These are phyloP conservation scores for Peromyscus californicus DNA, from an alignment of 2,113 vertebrate genomes.

Conservation along the genomic window DNA sequence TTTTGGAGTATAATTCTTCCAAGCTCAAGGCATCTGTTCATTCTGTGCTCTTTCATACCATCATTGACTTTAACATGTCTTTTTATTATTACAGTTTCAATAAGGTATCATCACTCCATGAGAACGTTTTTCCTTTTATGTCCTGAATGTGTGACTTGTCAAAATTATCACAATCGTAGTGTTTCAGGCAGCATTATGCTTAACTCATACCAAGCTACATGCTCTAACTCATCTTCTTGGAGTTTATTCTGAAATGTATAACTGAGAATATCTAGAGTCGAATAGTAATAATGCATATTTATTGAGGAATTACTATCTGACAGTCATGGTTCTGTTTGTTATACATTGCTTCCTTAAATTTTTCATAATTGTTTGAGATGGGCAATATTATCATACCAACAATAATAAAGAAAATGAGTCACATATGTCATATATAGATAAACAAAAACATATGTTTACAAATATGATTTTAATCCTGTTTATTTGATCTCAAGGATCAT, in stretches of 20 bases:
- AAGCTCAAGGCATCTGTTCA: neutral
- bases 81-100: constrained; percentile 56
- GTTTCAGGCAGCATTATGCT: neutral
- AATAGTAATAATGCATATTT: neutral
- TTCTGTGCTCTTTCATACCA: neutral
- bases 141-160: neutral
- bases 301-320: neutral
- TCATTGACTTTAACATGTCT: constrained; percentile 13
- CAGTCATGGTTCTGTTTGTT: neutral
- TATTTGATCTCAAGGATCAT: neutral
- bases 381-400: neutral
- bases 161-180: neutral
- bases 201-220: neutral
- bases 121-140: neutral
- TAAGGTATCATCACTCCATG: neutral
- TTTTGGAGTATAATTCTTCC: neutral
- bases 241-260: neutral
- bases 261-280: neutral
- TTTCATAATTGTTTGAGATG: neutral
- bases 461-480: neutral
- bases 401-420: neutral
- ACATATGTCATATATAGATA: neutral
- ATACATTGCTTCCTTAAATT: neutral
- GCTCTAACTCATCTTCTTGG: neutral
- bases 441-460: neutral